Conservation (phyloP, 2,888 invertebrate genomes). For the Craniophora ligustri region DNA sequence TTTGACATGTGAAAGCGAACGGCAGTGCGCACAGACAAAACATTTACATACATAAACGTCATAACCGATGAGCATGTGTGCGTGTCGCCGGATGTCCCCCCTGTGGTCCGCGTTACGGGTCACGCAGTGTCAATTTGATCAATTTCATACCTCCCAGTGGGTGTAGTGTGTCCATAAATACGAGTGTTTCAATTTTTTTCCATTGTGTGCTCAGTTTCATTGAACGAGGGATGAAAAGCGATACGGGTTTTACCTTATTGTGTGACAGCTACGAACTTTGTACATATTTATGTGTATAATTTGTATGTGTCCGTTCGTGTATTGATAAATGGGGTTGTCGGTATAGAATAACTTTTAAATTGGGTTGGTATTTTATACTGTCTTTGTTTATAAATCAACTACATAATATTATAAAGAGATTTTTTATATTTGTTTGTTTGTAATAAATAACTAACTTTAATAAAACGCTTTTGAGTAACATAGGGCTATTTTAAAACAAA, state of each 20-base stretch:
- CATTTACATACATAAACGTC: neutral
- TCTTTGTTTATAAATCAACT: constrained; percentile 3
- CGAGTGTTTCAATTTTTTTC: constrained; percentile 12
- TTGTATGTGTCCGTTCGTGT: constrained; percentile 9
- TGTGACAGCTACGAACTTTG: constrained; percentile 16
- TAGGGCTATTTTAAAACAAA: too few species aligned
- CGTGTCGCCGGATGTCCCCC: constrained; percentile 44
- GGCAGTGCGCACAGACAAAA: neutral
- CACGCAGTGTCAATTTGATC: constrained; percentile 55
- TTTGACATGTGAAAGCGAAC: constrained; percentile 18
- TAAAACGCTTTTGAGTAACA: too few species aligned
- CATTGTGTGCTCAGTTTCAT: constrained; percentile 22
- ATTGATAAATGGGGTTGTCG: constrained; percentile 5
- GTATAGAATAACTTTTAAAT: neutral
- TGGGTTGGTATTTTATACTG: too few species aligned
- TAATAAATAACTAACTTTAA: too few species aligned
- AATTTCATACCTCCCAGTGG: constrained; percentile 42
- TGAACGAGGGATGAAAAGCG: constrained; percentile 23
- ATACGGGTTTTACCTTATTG: constrained; percentile 13
- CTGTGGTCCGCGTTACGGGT: constrained; percentile 33
- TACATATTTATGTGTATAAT: constrained; percentile 10
- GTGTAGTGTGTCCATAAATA: constrained; percentile 41
- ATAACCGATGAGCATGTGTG: too few species aligned
- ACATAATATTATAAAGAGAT: too few species aligned
- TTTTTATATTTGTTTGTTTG: too few species aligned